Conservation (phyloP, 2,888 invertebrate genomes). For the Volucella inflata region DNA sequence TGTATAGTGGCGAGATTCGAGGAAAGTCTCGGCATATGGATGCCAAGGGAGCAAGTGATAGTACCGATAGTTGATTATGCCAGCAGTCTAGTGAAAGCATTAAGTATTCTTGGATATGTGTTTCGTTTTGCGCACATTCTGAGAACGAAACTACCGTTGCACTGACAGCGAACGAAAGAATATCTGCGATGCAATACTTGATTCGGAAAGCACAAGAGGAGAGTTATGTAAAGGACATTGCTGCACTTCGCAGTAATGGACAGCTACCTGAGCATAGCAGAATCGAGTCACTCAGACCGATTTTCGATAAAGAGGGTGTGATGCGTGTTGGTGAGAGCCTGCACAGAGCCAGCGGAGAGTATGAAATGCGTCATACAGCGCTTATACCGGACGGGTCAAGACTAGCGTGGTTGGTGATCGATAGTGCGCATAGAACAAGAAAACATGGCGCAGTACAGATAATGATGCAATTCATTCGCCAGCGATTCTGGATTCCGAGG, state of each 20-base stretch:
- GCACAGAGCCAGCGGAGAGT: neutral
- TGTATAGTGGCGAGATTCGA: neutral
- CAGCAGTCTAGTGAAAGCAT: neutral
- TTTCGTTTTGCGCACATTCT: neutral
- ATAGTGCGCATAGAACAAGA: constrained; percentile 41
- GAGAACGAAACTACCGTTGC: neutral
- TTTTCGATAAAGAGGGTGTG: neutral
- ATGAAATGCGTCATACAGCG: neutral
- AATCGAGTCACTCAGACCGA: constrained; percentile 14
- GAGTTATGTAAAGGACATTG: neutral
- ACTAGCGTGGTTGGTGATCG: constrained; percentile 42
- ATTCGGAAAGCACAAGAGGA: neutral
- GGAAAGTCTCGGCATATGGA: constrained; percentile 5
- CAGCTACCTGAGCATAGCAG: constrained; percentile 14
- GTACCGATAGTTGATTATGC: neutral
- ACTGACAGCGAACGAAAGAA: neutral
- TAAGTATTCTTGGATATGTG: constrained; percentile 10
- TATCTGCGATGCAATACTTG: neutral
- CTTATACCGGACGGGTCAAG: constrained; percentile 70
- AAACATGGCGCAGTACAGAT: too few relatives aligned
- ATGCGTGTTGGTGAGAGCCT: neutral
- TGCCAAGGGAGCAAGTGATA: neutral
- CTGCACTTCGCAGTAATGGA: neutral
- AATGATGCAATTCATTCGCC: constrained; percentile 8
- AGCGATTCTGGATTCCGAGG: constrained; percentile 24